Conservation (phyloP, 2,888 invertebrate genomes). For the Polyommatus icarus region DNA sequence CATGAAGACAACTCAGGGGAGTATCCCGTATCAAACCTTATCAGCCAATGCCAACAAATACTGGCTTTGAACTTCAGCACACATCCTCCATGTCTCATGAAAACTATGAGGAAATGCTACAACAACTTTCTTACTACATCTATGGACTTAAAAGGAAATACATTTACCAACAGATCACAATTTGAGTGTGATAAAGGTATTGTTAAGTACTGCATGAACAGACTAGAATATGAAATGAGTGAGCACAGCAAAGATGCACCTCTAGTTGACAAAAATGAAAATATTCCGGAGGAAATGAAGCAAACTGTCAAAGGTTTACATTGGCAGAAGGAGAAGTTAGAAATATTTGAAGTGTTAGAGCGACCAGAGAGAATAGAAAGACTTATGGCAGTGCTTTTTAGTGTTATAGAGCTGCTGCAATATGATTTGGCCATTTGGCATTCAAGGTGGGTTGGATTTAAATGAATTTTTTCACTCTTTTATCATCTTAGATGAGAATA, state of each 20-base stretch:
- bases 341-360: constrained; percentile 63
- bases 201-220: constrained; percentile 66
- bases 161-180: constrained; percentile 60
- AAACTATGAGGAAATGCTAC: constrained; percentile 60
- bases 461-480: neutral
- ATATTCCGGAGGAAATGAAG: constrained; percentile 61
- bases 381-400: constrained; percentile 72
- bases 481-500: too few species aligned
- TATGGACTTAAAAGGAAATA: constrained; percentile 57
- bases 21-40: constrained; percentile 52
- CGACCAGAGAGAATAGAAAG: constrained; percentile 72
- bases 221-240: constrained; percentile 65
- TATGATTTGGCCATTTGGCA: constrained; percentile 80
- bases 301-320: constrained; percentile 60
- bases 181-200: constrained; percentile 60
- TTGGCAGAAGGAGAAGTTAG: constrained; percentile 69
- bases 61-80: constrained; percentile 60
- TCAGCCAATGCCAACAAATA: constrained; percentile 63
- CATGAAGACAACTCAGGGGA: constrained; percentile 60
- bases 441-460: constrained; percentile 57
- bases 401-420: constrained; percentile 76
- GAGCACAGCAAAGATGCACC: constrained; percentile 58
- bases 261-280: constrained; percentile 57
- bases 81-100: constrained; percentile 63
- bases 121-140: constrained; percentile 60